These are phyloP conservation scores for Schizaphis graminum DNA, from an alignment of 2,888 invertebrate species.

Conservation along the genomic window DNA sequence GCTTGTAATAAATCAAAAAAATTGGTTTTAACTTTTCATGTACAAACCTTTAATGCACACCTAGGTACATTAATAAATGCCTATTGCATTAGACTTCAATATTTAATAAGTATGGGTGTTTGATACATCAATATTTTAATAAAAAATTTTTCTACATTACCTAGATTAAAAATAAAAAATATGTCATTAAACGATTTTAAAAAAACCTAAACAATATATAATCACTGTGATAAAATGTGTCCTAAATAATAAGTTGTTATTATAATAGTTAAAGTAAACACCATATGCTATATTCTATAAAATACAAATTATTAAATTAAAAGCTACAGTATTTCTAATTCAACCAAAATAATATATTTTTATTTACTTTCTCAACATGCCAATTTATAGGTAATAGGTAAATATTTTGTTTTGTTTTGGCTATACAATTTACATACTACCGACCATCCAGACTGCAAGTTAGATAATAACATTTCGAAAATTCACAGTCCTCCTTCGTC, in stretches of 20 bases:
- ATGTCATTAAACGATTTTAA: not conserved
- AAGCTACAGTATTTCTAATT: not conserved
- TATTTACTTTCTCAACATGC: not conserved
- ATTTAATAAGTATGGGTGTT: not conserved
- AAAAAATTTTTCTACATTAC: not conserved
- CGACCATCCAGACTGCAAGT: not conserved
- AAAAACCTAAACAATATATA: not conserved
- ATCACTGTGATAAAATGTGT: not conserved
- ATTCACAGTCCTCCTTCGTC: not conserved
- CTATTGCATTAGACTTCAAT: not conserved
- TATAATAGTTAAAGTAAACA: not conserved
- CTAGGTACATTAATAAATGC: not conserved
- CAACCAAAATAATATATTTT: not conserved
- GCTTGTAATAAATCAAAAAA: not conserved
- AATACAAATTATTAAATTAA: not conserved
- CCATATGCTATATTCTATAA: not conserved
- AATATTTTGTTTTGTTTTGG: not conserved
- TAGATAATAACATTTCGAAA: not conserved
- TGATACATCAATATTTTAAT: not conserved
- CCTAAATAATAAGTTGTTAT: not conserved
- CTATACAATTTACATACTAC: not conserved
- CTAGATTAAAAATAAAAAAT: not conserved
- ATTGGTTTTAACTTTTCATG: not conserved
- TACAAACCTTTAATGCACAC: not conserved
- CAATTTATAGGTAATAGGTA: not conserved